Percentiles rank a stretch among this genome's conserved stretches.
These are phyloP conservation scores for Drosophila nannoptera DNA, from an alignment of 1,140 invertebrate genomes.

Conservation along the genomic window DNA sequence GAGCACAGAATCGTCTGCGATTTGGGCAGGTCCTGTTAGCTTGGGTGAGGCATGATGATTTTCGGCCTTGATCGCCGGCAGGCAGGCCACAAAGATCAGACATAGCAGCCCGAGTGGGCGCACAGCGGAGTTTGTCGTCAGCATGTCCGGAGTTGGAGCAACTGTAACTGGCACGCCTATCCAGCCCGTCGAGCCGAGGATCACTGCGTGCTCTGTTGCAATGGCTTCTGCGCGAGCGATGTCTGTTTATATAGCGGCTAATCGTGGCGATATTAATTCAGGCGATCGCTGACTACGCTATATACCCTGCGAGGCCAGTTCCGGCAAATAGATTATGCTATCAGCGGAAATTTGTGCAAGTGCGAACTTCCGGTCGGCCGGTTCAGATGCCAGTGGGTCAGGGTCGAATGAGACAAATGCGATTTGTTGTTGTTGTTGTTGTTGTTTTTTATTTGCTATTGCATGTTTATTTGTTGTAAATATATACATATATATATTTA, in stretches of 20 bases:
- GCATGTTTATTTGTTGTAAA: too few species aligned
- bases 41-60: slow-evolving; percentile 56
- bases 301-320: slow-evolving; percentile 17
- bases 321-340: slow-evolving; percentile 35
- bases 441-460: too few species aligned
- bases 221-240: slow-evolving; percentile 35
- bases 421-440: not conserved
- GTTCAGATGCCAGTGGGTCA: slow-evolving; percentile 35
- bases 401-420: not conserved
- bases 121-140: slow-evolving; percentile 4
- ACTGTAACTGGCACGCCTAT: slow-evolving; percentile 42
- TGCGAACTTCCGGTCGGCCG: slow-evolving; percentile 37
- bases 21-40: slow-evolving; percentile 48
- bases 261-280: slow-evolving; percentile 40
- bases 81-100: not conserved
- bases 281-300: slow-evolving; percentile 21
- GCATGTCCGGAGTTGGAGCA: slow-evolving; percentile 7
- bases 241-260: slow-evolving; percentile 44
- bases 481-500: not conserved
- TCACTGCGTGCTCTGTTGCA: slow-evolving; percentile 64
- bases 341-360: slow-evolving; percentile 25
- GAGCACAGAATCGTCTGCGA: slow-evolving; percentile 46
- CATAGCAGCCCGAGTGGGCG: slow-evolving; percentile 11
- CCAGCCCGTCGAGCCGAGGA: slow-evolving; percentile 33
- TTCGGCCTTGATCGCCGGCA: not conserved